phyloP scores from a whole-genome alignment of 1,140 invertebrate genomes.

The Hesperophylax magnus region DNA sequence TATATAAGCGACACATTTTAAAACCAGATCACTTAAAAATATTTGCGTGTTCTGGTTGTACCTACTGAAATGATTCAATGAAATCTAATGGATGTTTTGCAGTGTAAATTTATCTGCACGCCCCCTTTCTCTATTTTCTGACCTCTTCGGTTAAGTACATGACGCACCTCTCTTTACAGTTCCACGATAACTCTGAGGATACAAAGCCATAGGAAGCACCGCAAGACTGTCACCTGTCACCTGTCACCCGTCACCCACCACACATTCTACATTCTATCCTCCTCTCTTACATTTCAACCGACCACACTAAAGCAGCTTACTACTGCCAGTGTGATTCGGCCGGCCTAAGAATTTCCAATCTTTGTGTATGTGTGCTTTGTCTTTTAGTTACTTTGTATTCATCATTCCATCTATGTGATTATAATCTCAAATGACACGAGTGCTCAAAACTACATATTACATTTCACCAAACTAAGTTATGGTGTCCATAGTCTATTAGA shows the following conservation, averaged over 20 bases:
- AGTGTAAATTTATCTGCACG: no score
- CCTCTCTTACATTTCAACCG: neutral
- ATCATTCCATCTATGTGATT: no score
- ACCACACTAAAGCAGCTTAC: conserved; percentile 17
- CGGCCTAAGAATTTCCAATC: neutral
- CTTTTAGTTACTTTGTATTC: neutral
- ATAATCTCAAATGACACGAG: no score
- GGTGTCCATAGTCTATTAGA: no score
- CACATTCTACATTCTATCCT: conserved; percentile 1
- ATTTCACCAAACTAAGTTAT: no score
- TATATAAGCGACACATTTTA: no score
- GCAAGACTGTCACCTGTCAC: neutral
- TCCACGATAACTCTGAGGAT: conserved; percentile 38
- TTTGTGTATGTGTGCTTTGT: conserved; percentile 7
- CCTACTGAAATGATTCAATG: no score
- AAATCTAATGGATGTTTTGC: no score
- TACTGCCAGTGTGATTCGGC: conserved; percentile 13
- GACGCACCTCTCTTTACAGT: conserved; percentile 37
- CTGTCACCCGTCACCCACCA: neutral
- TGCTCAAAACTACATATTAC: no score
- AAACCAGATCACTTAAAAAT: no score
- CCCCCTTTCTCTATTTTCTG: neutral
- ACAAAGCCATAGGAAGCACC: conserved; percentile 39
- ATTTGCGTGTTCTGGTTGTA: no score
- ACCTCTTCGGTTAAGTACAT: neutral